Evolutionary conservation across 2,113 vertebrate species (phyloP).

Genomic region (Tichodroma muraria): DNA sequence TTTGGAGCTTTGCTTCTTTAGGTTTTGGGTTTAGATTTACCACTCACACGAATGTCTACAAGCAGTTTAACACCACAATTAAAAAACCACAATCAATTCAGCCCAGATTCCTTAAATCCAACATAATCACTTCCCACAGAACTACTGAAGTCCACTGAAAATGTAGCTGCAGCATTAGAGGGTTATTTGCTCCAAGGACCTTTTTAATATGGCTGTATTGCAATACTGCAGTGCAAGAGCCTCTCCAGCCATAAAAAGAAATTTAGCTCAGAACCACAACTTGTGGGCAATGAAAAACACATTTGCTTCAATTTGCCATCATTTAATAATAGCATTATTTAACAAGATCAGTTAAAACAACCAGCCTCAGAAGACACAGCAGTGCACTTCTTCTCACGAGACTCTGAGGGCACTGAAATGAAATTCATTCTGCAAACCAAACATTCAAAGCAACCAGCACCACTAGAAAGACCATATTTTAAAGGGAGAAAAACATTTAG

Average conservation of each 20-base stretch:
- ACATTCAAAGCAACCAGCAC: not conserved
- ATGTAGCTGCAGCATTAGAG: conserved; percentile 43
- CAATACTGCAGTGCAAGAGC: conserved; percentile 72
- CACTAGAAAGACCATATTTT: not conserved
- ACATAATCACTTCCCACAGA: not conserved
- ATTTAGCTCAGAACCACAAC: conserved; percentile 57
- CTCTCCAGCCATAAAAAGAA: conserved; percentile 46
- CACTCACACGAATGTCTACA: not conserved
- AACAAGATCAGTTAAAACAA: conserved; percentile 32
- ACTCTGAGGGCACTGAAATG: conserved; percentile 14
- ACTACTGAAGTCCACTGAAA: conserved; percentile 31
- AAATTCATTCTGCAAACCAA: conserved; percentile 29
- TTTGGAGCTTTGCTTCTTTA: not conserved
- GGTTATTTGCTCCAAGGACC: conserved; percentile 69
- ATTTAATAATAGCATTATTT: conserved; percentile 48
- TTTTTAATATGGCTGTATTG: conserved; percentile 81
- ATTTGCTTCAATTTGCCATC: conserved; percentile 28
- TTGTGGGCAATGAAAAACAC: conserved; percentile 44
- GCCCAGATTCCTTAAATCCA: not conserved
- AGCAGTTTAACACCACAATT: conserved; percentile 1
- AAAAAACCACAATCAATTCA: not conserved
- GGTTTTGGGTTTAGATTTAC: not conserved
- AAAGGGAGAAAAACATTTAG: not conserved
- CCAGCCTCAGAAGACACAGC: conserved; percentile 1
- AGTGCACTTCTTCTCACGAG: not conserved